Conservation (phyloP, 2,888 invertebrate genomes). For the Rotaria magnacalcarata region DNA sequence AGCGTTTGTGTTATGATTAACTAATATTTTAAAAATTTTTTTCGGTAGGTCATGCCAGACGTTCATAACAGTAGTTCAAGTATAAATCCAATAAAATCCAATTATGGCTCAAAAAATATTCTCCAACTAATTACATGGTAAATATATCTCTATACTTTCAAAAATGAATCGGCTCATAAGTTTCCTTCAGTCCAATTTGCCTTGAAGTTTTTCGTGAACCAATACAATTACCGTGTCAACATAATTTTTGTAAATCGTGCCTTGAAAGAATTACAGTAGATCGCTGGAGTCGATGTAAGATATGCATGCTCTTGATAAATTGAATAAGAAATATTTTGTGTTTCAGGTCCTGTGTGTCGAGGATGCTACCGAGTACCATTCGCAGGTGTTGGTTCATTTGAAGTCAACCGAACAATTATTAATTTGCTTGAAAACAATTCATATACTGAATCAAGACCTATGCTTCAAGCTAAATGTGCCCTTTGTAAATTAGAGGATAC, state of each 20-base stretch:
- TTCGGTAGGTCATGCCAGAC: not conserved
- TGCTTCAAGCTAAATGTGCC: constrained; percentile 45
- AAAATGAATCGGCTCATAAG: not conserved
- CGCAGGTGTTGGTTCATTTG: constrained; percentile 44
- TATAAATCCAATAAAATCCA: not conserved
- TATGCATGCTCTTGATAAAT: too few species aligned
- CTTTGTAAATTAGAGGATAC: constrained; percentile 42
- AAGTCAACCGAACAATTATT: constrained; percentile 46
- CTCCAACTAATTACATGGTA: constrained; percentile 18
- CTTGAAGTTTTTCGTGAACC: constrained; percentile 24
- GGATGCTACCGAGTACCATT: constrained; percentile 45
- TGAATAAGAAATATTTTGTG: too few species aligned
- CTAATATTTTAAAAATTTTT: not conserved
- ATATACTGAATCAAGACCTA: constrained; percentile 65
- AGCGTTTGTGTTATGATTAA: too few species aligned
- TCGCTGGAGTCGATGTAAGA: constrained; percentile 45
- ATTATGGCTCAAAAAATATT: not conserved
- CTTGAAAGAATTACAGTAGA: constrained; percentile 41
- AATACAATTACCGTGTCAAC: constrained; percentile 45
- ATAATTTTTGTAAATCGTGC: constrained; percentile 45
- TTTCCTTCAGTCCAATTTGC: not conserved
- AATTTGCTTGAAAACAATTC: constrained; percentile 66
- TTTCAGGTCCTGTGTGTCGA: constrained; percentile 38
- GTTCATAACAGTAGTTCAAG: not conserved
- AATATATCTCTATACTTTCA: not conserved